These are phyloP conservation scores for Bibio marci DNA, from an alignment of 2,888 invertebrate genomes.

Conservation along the genomic window DNA sequence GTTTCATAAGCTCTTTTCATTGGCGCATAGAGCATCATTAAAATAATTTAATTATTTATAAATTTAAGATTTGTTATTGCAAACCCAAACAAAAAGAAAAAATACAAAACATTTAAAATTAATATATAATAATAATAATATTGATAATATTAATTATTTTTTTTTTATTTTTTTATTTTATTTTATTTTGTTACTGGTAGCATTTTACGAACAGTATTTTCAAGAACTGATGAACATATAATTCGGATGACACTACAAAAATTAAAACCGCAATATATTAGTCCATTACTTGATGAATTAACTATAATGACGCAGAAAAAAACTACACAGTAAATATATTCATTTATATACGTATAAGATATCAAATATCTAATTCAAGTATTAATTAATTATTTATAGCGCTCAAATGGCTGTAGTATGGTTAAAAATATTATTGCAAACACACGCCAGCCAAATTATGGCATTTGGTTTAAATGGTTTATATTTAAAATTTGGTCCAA, in stretches of 20 bases:
- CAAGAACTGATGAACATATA: conserved; percentile 42
- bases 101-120: no score
- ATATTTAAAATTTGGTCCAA: conserved; percentile 22
- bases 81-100: no score
- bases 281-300: conserved; percentile 55
- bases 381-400: conserved; percentile 13
- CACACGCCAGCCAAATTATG: conserved; percentile 27
- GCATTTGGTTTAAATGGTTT: conserved; percentile 23
- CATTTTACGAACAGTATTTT: conserved; percentile 53
- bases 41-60: no score
- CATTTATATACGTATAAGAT: neutral
- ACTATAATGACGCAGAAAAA: conserved; percentile 48
- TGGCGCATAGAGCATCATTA: no score
- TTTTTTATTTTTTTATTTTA: no score
- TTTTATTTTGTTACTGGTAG: no score
- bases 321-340: conserved; percentile 42
- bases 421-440: conserved; percentile 21
- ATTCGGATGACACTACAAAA: conserved; percentile 57
- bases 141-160: no score
- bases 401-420: conserved; percentile 22
- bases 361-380: neutral
- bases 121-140: no score
- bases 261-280: conserved; percentile 59
- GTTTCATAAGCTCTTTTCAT: no score
- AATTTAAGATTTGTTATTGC: no score